phyloP scores from a whole-genome alignment of 30 jellyfish, hydroid and myxozoan genomes.

The Calvadosia cruxmelitensis region DNA sequence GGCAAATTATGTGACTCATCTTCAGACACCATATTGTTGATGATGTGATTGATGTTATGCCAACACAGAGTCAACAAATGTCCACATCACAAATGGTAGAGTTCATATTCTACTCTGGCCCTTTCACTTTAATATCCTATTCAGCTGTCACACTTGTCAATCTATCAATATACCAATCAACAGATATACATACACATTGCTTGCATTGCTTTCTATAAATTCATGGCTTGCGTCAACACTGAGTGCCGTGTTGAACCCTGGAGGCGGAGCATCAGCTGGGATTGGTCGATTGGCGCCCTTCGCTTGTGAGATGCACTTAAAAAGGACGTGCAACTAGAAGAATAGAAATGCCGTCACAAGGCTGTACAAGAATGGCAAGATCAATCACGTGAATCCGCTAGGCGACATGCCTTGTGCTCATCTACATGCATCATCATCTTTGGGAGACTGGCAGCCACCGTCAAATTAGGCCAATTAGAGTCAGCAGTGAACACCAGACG shows the following conservation, averaged over 20 bases:
- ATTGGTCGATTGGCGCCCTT: constrained; percentile 6
- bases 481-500: constrained; percentile 81
- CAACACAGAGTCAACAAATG: too few relatives aligned
- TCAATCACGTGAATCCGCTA: background rate
- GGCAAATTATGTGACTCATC: too few relatives aligned
- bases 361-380: background rate
- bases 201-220: too few relatives aligned
- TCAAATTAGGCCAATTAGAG: constrained; percentile 81
- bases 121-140: too few relatives aligned
- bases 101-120: too few relatives aligned
- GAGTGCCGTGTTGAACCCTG: background rate
- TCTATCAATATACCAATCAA: too few relatives aligned
- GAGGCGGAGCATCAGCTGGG: constrained; percentile 3
- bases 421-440: constrained; percentile 71
- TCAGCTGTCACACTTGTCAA: too few relatives aligned
- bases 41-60: too few relatives aligned
- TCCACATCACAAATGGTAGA: too few relatives aligned
- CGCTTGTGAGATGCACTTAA: constrained; percentile 25
- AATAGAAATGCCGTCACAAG: background rate
- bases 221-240: background rate
- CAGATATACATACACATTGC: too few relatives aligned
- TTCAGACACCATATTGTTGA: too few relatives aligned
- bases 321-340: background rate
- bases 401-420: constrained; percentile 63
- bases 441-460: constrained; percentile 81